Base-by-base conservation (phyloP, 2,113 vertebrate species). In the Salminus brasiliensis region DNA sequence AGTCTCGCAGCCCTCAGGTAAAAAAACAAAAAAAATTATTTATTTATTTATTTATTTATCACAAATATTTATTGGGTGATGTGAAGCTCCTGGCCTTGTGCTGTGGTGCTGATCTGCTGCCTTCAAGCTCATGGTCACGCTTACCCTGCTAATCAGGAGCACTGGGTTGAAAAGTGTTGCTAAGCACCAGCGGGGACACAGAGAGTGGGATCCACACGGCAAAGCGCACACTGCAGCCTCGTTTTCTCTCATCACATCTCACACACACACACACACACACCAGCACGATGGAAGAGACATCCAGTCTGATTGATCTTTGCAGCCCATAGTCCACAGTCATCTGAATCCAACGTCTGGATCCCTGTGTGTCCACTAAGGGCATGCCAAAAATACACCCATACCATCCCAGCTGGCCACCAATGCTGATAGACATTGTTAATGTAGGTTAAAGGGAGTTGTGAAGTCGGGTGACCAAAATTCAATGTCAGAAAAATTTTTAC, bases 151-250 rank as follows among this genome's bases (percentile, higher is more conserved):
- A 91, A 91, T 92, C 90, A 88, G 60, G 84, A 88, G 75, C 86
- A 88, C 90, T 90, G 89, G 92, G 88, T 85, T 89, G 85, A 87
- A 89, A 89, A 88, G 87, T 89, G 93, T 93, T 93, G 92, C 92
- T 93, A 92, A 91, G 92, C 92, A 92, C 92, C 91, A 82, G 81
- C 84, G 34, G 62, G 23, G 75, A 90, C 87, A 88, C 83, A 68
- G 85, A 88, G 90, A 91, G 92, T 91, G 89, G 88, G 88, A 91
- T 91, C 89, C 86, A 91, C 88, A 90, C 34, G 49, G 77, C 59
- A 65, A 80, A 75, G 30, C n/a, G n/a, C 63, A 65, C 69, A 32
- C 29, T 74, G 75, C 70, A 68, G 79, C 74, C 73, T 80, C 53
- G 13, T 65, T 72, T 72, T 65, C 59, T 55, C 68, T 41, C 67